A percentile compares a stretch with the other conserved stretches of the same genome.
Conservation (phyloP, 2,113 vertebrate genomes). For the Tragelaphus scriptus region DNA sequence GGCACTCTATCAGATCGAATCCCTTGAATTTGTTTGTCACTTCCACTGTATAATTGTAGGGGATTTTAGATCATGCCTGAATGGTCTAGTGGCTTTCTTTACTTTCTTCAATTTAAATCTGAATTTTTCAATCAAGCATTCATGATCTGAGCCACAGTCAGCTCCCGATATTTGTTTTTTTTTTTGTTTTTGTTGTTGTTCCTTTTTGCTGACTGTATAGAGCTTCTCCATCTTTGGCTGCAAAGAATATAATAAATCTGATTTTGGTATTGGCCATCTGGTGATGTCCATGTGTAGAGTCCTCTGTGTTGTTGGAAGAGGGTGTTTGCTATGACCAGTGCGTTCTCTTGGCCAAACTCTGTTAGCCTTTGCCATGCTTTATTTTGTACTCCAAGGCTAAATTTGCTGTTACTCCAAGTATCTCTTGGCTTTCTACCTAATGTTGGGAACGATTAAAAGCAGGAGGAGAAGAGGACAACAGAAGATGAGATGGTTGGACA, state of each 20-base stretch:
- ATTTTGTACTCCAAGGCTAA: background rate
- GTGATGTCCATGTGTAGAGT: background rate
- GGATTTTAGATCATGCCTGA: background rate
- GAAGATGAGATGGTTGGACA: background rate
- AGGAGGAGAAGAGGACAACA: background rate
- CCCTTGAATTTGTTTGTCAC: background rate
- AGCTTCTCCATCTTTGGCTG: background rate
- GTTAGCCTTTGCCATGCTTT: background rate
- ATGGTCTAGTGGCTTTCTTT: background rate
- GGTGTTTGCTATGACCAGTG: background rate
- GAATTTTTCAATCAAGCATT: background rate
- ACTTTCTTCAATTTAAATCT: background rate
- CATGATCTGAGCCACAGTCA: background rate
- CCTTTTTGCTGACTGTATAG: background rate
- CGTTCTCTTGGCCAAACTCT: background rate
- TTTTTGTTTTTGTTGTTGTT: background rate
- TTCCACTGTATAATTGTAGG: background rate
- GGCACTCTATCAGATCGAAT: background rate
- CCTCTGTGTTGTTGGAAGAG: background rate
- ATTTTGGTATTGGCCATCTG: background rate
- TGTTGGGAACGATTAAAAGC: background rate
- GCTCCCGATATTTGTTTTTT: accelerated
- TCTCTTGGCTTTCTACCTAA: background rate
- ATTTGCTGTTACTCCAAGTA: background rate
- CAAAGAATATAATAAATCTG: background rate